These are phyloP conservation scores for Oceanodroma leucorhoa DNA, from an alignment of 2,797 vertebrate species.

Conservation along the genomic window DNA sequence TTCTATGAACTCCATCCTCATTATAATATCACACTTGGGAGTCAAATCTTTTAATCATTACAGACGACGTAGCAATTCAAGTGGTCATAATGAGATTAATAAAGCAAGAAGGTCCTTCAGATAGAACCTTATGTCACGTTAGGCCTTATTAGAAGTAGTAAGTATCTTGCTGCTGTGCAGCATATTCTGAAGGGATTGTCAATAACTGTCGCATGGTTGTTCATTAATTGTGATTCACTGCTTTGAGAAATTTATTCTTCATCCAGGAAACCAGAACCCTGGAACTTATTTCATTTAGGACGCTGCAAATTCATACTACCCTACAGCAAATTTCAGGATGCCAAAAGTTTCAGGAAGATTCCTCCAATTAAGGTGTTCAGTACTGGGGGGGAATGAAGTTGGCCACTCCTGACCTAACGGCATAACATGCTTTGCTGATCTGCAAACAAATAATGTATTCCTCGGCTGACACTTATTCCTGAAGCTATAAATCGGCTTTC, in stretches of 20 bases:
- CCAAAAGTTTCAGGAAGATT: neutral
- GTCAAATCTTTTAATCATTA: conserved; percentile 61
- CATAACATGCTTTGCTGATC: neutral
- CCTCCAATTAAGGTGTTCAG: conserved; percentile 2
- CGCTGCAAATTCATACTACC: neutral
- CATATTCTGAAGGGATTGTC: conserved; percentile 34
- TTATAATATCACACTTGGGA: conserved; percentile 45
- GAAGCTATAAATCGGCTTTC: neutral
- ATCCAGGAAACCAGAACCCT: neutral
- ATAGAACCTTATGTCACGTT: conserved; percentile 12
- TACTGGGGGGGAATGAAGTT: neutral
- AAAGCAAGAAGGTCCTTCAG: conserved; percentile 51
- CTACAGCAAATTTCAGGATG: neutral
- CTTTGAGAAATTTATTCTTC: conserved; percentile 22
- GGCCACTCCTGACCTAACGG: neutral
- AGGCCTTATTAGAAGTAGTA: conserved; percentile 44
- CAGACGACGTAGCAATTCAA: conserved; percentile 36
- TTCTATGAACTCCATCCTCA: conserved; percentile 12
- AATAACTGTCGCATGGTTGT: neutral
- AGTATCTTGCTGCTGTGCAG: neutral
- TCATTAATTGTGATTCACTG: conserved; percentile 50
- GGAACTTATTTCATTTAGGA: conserved; percentile 2
- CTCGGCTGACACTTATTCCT: neutral
- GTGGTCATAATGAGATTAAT: conserved; percentile 63
- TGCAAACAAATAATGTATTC: neutral